phyloP scores from a whole-genome alignment of 2,113 vertebrate species.

The Catharus fuscescens region DNA sequence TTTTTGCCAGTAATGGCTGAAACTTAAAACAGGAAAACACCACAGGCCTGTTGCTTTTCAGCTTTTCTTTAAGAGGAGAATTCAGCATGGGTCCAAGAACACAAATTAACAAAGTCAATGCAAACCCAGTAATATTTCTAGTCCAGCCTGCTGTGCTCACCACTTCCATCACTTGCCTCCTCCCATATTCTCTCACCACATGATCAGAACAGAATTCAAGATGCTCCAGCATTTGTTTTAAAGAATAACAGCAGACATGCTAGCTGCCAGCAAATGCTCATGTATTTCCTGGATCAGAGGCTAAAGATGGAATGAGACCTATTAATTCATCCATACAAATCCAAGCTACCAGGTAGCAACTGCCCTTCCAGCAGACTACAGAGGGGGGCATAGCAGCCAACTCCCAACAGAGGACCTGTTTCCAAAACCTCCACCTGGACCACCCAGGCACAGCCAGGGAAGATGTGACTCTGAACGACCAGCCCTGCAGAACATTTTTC shows the following conservation, averaged over 20 bases:
- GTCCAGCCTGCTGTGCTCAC: not conserved
- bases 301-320: not conserved
- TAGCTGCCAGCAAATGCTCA: not conserved
- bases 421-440: not conserved
- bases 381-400: not conserved
- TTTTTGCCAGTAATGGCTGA: not conserved
- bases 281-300: not conserved
- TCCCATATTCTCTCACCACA: rapidly evolving
- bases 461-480: not conserved
- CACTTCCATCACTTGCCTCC: not conserved
- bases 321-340: not conserved
- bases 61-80: not conserved
- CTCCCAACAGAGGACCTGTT: not conserved
- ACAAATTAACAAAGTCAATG: not conserved
- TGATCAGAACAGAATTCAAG: not conserved
- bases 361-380: not conserved
- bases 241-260: not conserved
- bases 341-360: not conserved
- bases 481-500: not conserved
- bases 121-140: not conserved
- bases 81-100: not conserved
- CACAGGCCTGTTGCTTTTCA: not conserved
- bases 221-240: not conserved
- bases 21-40: not conserved
- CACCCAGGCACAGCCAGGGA: not conserved